Percentiles rank a stretch among this genome's conserved stretches.
These are phyloP conservation scores for Chaetura pelagica DNA, from an alignment of 2,113 vertebrate species.

Conservation along the genomic window DNA sequence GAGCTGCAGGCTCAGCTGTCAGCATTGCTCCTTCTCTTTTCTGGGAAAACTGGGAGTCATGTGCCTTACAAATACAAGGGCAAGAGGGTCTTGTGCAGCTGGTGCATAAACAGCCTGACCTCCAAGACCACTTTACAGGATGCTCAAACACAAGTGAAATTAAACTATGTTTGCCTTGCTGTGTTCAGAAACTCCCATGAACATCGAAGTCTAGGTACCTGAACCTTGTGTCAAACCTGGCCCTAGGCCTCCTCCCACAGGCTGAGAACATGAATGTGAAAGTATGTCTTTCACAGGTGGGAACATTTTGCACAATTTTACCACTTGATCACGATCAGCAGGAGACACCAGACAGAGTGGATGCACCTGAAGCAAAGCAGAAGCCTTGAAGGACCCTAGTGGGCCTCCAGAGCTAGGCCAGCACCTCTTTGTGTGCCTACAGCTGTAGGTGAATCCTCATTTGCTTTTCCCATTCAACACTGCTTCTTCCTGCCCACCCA, in stretches of 20 bases:
- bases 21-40: background rate
- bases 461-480: background rate
- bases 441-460: background rate
- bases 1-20: background rate
- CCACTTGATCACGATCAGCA: background rate
- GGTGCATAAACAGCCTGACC: rapidly evolving
- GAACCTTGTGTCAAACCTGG: background rate
- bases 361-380: background rate
- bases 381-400: background rate
- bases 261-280: background rate
- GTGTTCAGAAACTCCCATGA: background rate
- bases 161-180: background rate
- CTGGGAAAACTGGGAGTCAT: background rate
- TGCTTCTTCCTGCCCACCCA: background rate
- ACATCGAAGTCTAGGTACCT: background rate
- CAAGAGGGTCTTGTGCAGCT: background rate
- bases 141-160: background rate
- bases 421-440: rapidly evolving
- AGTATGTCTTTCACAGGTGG: rapidly evolving
- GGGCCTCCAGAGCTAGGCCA: background rate
- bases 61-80: background rate
- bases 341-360: background rate
- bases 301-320: background rate
- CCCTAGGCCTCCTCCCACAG: background rate
- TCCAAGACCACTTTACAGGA: background rate